Percentiles rank a stretch among this genome's conserved stretches.
Evolutionary conservation across 1,140 invertebrate species (phyloP).

Genomic region (Drosophila ercepeae): DNA sequence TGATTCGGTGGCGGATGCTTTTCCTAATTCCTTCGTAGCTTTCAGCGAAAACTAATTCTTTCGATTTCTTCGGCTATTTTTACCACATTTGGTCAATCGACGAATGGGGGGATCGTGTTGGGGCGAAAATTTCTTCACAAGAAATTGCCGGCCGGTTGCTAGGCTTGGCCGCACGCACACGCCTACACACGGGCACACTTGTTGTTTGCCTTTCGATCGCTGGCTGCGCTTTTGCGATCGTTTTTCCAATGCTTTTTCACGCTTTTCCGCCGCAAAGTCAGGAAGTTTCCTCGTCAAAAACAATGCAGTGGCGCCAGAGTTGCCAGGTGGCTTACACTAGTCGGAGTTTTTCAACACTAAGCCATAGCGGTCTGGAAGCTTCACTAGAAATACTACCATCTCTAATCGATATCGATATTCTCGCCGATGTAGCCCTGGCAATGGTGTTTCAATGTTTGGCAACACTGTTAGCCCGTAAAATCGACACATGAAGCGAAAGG

Average conservation of each 20-base stretch:
- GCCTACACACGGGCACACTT: constrained; percentile 28
- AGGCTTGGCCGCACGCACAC: constrained; percentile 13
- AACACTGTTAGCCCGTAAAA: neutral
- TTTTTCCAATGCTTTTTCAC: constrained; percentile 30
- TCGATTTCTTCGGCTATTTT: constrained; percentile 58
- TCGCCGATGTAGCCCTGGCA: neutral
- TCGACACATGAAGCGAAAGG: neutral
- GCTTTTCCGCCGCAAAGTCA: constrained; percentile 39
- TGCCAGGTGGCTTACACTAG: constrained; percentile 21
- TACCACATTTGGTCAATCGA: constrained; percentile 70
- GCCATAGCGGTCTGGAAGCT: too few relatives aligned
- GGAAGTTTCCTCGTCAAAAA: constrained; percentile 48
- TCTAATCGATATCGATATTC: neutral
- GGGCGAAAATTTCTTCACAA: neutral
- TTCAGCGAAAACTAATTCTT: neutral
- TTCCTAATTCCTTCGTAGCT: neutral
- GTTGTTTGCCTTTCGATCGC: constrained; percentile 27
- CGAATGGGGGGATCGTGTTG: constrained; percentile 13
- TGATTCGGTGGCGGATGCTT: constrained; percentile 8
- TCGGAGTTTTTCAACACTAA: neutral
- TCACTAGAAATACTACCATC: neutral
- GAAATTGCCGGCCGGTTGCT: neutral
- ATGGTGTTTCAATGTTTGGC: neutral
- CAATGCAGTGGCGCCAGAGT: constrained; percentile 48
- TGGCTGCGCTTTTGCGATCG: constrained; percentile 9